Evolutionary conservation across 2,797 vertebrate genomes (phyloP), one percentile per base, ranked within the genome.

Genomic region (Sebastes miniatus): DNA sequence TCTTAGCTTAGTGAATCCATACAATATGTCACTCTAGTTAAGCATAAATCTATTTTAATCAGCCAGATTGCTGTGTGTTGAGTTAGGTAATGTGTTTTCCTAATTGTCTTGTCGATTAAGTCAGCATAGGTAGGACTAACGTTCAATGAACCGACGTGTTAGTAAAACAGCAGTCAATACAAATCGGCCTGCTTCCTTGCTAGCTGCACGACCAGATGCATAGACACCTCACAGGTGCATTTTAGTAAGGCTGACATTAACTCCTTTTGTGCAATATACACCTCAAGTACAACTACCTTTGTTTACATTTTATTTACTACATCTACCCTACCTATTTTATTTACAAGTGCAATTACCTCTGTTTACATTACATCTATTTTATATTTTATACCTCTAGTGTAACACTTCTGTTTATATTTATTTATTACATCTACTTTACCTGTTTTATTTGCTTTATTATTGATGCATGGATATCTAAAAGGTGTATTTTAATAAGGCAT

Each of bases 1-100:
- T 74, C 73, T 76, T 90, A 87, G 90, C 90, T 69, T 76, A 59
- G 50, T 47, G 29, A 2, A 12, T 75, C 16, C 13, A 24, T 56
- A 9, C 32, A 82, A n/a, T 63, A 58, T 87, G 69, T 58, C 67
- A 85, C 6, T 25, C 13, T 39, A 22, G 11, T 36, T 32, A 9
- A 29, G 57, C 9, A 1, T 20, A 1, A 14, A 61, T 50, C 3
- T 4, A 8, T 20, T 43, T 20, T 6, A 70, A 62, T 2, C 27
- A 20, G 0, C 1, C 1, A 0, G 3, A 18, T 54, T 56, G 8
- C 24, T 61, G 3, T 59, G 5, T 31, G 7, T 63, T 11, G n/a
- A 20, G 12, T 5, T 7, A 24, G 9, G 4, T 43, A 20, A 39
- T 27, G 10, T 27, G 13, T 54, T 57, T 62, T 10, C 2, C 4